A percentile compares a stretch with the other conserved stretches of the same genome.
Conservation (phyloP, 2,113 vertebrate species). For the Gymnobelideus leadbeateri region DNA sequence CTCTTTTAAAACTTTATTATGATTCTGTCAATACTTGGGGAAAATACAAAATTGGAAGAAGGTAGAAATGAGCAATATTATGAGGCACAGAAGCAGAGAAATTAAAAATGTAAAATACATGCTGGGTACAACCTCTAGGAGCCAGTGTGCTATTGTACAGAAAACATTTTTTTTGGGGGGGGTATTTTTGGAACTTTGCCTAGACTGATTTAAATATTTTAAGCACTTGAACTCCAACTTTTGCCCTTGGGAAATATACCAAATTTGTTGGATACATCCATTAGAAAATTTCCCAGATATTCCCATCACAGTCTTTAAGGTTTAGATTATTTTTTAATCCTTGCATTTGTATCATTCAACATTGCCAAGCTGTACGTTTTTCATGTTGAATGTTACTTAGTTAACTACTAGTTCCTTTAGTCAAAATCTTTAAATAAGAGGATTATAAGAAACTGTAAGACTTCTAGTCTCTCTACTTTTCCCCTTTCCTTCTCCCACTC, state of each 20-base stretch:
- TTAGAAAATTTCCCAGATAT: neutral
- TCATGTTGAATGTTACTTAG: neutral
- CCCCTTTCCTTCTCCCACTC: neutral
- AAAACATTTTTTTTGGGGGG: neutral
- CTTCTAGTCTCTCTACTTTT: neutral
- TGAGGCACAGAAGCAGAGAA: conserved; percentile 21
- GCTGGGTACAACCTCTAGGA: neutral
- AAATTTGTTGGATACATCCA: neutral
- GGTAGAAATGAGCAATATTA: conserved; percentile 23
- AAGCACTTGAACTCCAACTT: neutral
- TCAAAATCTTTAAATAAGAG: neutral
- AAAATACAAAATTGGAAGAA: conserved; percentile 41
- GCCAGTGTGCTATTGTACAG: neutral
- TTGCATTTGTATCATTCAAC: neutral
- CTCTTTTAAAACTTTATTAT: conserved; percentile 38
- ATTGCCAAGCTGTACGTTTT: neutral
- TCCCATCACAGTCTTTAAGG: neutral
- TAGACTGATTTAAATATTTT: conserved; percentile 40
- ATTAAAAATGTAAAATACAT: conserved; percentile 18
- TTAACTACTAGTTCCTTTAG: neutral
- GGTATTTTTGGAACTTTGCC: conserved; percentile 26
- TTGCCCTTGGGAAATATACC: neutral
- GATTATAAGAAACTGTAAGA: neutral
- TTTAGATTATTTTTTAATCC: neutral
- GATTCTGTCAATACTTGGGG: conserved; percentile 35